These are phyloP conservation scores for Therioaphis trifolii DNA, from an alignment of 2,888 invertebrate species.

Conservation along the genomic window DNA sequence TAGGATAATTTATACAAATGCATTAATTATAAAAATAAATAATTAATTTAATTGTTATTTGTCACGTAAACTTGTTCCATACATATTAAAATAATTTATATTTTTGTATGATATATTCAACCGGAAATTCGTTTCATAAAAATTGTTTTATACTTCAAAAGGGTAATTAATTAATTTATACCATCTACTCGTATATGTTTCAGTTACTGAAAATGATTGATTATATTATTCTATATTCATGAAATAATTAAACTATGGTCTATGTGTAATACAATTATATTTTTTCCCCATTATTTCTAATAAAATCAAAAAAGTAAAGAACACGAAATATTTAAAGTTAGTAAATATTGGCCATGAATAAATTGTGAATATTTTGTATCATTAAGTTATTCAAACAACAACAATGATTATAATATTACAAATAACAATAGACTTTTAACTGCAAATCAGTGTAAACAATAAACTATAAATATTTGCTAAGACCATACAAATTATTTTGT, in stretches of 20 bases:
- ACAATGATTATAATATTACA: too few relatives aligned
- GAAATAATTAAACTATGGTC: too few relatives aligned
- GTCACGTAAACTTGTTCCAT: background rate
- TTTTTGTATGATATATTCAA: background rate
- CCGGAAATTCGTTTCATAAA: background rate
- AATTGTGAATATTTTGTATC: too few relatives aligned
- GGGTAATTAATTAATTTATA: background rate
- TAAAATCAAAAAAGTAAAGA: background rate
- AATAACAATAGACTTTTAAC: too few relatives aligned
- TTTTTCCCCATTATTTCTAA: background rate
- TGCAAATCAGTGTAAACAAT: too few relatives aligned
- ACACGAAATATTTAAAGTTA: background rate
- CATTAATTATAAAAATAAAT: background rate
- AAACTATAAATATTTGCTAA: too few relatives aligned
- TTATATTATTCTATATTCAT: background rate
- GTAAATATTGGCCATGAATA: too few relatives aligned
- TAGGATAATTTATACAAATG: constrained; percentile 9
- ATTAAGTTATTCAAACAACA: too few relatives aligned
- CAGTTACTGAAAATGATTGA: background rate
- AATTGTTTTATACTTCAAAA: background rate
- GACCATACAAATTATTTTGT: too few relatives aligned
- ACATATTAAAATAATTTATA: constrained; percentile 3
- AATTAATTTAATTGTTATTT: constrained; percentile 27
- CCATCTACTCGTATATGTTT: background rate
- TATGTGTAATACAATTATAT: background rate